Evolutionary conservation across 2,888 invertebrate genomes (phyloP).

Genomic region (Saturnia pavonia): DNA sequence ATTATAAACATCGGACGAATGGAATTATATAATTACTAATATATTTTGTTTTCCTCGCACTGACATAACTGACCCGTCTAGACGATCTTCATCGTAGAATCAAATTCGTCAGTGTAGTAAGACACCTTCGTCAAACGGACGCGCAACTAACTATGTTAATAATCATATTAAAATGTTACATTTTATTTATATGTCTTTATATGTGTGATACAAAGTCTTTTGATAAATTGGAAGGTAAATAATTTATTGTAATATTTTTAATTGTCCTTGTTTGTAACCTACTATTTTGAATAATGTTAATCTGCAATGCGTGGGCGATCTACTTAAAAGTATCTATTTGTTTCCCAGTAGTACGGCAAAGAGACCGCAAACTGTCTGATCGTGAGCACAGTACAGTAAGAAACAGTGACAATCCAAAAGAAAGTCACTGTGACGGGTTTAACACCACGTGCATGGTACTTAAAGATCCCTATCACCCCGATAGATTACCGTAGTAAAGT

Average conservation of each 20-base stretch:
- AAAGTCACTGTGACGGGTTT: too few species aligned
- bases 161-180: background rate
- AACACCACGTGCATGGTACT: too few species aligned
- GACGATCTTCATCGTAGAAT: background rate
- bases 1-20: too few species aligned
- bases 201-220: background rate
- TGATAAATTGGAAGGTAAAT: conserved; percentile 4
- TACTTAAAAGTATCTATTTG: too few species aligned
- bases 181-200: conserved; percentile 1
- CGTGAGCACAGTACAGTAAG: too few species aligned
- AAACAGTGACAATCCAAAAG: too few species aligned
- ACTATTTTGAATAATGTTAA: background rate
- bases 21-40: too few species aligned
- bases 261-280: background rate
- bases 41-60: background rate
- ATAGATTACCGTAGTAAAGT: too few species aligned
- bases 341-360: too few species aligned
- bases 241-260: background rate
- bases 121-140: background rate
- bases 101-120: background rate
- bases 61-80: background rate
- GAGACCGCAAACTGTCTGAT: too few species aligned
- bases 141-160: background rate
- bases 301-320: background rate
- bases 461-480: too few species aligned